A percentile compares a stretch with the other conserved stretches of the same genome.
Evolutionary conservation across 2,797 vertebrate genomes (phyloP).

Genomic region (Epinephelus coioides): DNA sequence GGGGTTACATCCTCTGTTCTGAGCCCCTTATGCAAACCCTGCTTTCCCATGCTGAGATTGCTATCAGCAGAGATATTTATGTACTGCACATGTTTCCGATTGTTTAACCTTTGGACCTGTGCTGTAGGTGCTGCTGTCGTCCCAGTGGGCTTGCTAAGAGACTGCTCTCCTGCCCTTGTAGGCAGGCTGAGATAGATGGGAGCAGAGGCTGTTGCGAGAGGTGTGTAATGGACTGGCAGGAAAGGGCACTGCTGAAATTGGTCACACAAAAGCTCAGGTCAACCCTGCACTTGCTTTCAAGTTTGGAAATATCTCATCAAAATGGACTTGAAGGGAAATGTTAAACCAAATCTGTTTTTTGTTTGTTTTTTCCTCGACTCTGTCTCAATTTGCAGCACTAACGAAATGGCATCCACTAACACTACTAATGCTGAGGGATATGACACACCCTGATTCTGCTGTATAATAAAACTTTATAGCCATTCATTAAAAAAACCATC

Average conservation of each 20-base stretch:
- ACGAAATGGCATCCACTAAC: slow-evolving; percentile 4
- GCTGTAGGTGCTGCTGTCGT: slow-evolving; percentile 70
- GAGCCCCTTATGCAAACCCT: slow-evolving; percentile 71
- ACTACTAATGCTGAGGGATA: not conserved
- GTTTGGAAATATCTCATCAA: slow-evolving; percentile 40
- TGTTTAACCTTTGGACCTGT: slow-evolving; percentile 84
- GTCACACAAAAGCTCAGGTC: slow-evolving; percentile 60
- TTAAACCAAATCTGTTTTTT: slow-evolving; percentile 9
- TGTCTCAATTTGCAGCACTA: not conserved
- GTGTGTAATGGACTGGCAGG: slow-evolving; percentile 72
- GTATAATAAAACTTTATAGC: not conserved
- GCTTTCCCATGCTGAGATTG: slow-evolving; percentile 66
- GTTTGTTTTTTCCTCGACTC: slow-evolving; percentile 12
- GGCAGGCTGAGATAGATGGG: slow-evolving; percentile 59
- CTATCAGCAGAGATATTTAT: slow-evolving; percentile 81
- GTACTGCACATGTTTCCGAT: slow-evolving; percentile 83
- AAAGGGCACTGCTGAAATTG: slow-evolving; percentile 60
- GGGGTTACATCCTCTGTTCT: slow-evolving; percentile 76
- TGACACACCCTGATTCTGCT: not conserved
- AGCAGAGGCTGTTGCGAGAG: slow-evolving; percentile 59
- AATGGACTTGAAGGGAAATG: slow-evolving; percentile 24
- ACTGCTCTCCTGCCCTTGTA: slow-evolving; percentile 66
- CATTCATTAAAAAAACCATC: not conserved
- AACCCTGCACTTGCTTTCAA: slow-evolving; percentile 48
- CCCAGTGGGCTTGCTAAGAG: slow-evolving; percentile 61